phyloP scores from a whole-genome alignment of 2,888 invertebrate species.

The Saturnia japonica region DNA sequence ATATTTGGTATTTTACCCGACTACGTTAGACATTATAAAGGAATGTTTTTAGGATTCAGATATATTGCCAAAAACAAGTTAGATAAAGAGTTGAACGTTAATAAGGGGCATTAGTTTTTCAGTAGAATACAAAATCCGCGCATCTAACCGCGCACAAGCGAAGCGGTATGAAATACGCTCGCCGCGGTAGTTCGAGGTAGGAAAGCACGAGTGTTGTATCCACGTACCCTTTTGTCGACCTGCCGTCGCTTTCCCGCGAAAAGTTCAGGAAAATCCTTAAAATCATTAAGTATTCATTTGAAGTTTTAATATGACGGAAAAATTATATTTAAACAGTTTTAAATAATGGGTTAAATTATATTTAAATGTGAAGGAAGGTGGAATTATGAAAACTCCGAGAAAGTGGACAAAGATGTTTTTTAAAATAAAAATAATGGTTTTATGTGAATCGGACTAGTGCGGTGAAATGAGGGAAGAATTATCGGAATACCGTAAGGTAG shows the following conservation, averaged over 20 bases:
- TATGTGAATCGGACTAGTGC: slow-evolving; percentile 34
- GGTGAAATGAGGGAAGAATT: slow-evolving; percentile 16
- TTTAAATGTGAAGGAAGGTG: slow-evolving; percentile 13
- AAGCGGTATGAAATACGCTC: slow-evolving; percentile 43
- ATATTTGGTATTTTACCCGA: not conserved
- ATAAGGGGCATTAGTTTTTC: not conserved
- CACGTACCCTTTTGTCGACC: slow-evolving; percentile 28
- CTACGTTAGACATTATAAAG: slow-evolving; percentile 4
- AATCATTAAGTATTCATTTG: slow-evolving; percentile 9
- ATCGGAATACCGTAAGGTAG: slow-evolving; percentile 15
- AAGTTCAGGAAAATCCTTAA: slow-evolving; percentile 45
- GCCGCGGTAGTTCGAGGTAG: slow-evolving; percentile 59
- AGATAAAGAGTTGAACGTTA: not conserved
- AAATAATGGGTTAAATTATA: not conserved
- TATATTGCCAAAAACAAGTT: not conserved
- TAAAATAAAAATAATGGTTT: slow-evolving; percentile 21
- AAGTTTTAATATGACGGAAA: not conserved
- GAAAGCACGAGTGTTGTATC: slow-evolving; percentile 58
- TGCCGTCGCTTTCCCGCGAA: slow-evolving; percentile 63
- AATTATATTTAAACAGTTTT: not conserved
- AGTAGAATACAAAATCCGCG: slow-evolving; percentile 44
- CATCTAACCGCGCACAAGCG: slow-evolving; percentile 66
- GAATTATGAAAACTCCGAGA: slow-evolving; percentile 23
- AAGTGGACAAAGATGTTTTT: slow-evolving; percentile 30
- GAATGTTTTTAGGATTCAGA: not conserved